These are phyloP conservation scores for Augochlora pura DNA, from an alignment of 1,140 invertebrate genomes.

Conservation along the genomic window DNA sequence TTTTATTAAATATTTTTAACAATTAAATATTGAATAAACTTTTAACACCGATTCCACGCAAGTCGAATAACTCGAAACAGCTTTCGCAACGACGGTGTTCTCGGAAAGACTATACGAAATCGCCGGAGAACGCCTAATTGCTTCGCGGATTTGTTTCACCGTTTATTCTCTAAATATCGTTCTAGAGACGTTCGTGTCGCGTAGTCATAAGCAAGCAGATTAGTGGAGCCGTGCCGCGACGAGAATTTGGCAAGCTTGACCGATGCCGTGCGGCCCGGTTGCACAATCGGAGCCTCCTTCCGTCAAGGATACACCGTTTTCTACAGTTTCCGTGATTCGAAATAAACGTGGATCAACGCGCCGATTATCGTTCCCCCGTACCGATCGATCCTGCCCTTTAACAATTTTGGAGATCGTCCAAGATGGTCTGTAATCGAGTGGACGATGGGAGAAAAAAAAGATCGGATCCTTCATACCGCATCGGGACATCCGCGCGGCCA, in stretches of 20 bases:
- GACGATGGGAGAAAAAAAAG: background rate
- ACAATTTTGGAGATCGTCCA: conserved; percentile 35
- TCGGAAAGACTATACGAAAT: too few relatives aligned
- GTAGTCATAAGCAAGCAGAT: background rate
- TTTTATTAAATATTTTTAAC: too few relatives aligned
- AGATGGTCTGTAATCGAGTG: too few relatives aligned
- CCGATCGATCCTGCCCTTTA: background rate
- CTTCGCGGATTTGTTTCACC: background rate
- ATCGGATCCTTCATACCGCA: background rate
- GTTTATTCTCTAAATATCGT: background rate
- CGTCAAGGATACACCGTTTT: background rate
- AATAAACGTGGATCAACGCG: conserved; percentile 30
- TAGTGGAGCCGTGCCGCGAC: background rate
- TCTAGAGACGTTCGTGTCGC: background rate
- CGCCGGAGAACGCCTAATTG: too few relatives aligned
- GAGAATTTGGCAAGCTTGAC: background rate
- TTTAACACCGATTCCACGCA: too few relatives aligned
- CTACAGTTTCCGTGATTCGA: conserved; percentile 13
- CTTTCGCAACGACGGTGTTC: too few relatives aligned
- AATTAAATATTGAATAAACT: too few relatives aligned
- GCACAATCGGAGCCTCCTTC: background rate
- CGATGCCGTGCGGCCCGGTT: conserved; percentile 10
- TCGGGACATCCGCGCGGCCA: too few relatives aligned
- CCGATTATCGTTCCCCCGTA: conserved; percentile 16
- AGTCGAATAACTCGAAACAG: too few relatives aligned